A percentile compares a stretch with the other conserved stretches of the same genome.
Evolutionary conservation across 1,140 invertebrate genomes (phyloP).

Genomic region (Anadara kagoshimensis): DNA sequence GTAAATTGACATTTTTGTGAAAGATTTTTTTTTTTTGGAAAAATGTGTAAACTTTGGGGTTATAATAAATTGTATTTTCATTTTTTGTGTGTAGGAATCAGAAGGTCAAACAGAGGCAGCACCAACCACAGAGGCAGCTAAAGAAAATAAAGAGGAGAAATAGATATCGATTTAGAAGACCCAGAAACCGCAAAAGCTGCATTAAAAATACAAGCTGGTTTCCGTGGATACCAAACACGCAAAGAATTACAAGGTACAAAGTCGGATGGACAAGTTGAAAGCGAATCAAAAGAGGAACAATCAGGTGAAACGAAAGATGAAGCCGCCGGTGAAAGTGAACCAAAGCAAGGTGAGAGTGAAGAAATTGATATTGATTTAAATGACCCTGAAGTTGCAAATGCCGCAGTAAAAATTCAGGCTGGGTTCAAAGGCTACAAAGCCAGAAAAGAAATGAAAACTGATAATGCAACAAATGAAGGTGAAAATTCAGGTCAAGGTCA

Average conservation of each 20-base stretch:
- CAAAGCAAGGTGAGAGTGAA: constrained; percentile 12
- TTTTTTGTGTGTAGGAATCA: not conserved
- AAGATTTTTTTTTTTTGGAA: too few species aligned
- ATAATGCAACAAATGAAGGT: constrained; percentile 3
- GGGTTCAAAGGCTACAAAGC: constrained; percentile 55
- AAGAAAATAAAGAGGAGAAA: constrained; percentile 35
- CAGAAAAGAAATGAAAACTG: constrained; percentile 38
- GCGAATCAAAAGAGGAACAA: constrained; percentile 1
- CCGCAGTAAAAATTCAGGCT: constrained; percentile 64
- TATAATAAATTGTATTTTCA: not conserved
- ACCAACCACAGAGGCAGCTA: constrained; percentile 21
- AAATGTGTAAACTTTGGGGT: too few species aligned
- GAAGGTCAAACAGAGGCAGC: constrained; percentile 1
- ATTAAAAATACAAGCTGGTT: constrained; percentile 80
- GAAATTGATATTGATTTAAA: constrained; percentile 58
- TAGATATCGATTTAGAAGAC: constrained; percentile 45
- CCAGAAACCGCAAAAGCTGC: constrained; percentile 75
- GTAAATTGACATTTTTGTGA: too few species aligned
- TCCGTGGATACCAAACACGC: constrained; percentile 81
- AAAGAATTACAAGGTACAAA: constrained; percentile 71
- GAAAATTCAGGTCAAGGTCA: constrained; percentile 17
- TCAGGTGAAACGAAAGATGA: constrained; percentile 5
- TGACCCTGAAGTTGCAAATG: constrained; percentile 47
- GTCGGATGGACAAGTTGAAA: not conserved
- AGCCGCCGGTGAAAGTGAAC: constrained; percentile 10